A percentile compares a stretch with the other conserved stretches of the same genome.
Conservation (phyloP, 1,140 invertebrate species). For the Drosophila punjabiensis region DNA sequence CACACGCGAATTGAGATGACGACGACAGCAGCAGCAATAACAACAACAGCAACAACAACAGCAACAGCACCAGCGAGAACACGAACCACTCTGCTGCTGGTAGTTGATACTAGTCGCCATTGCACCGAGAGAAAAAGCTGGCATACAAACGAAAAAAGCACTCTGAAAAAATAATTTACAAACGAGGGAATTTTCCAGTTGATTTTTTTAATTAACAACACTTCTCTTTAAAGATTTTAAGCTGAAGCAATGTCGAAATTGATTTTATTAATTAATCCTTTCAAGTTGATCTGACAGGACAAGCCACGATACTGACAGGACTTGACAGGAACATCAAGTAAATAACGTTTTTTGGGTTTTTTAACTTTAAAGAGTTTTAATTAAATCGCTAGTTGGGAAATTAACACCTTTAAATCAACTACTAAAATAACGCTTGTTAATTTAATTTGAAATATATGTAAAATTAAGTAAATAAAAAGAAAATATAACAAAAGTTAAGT, state of each 20-base stretch:
- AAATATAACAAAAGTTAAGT: too few species aligned
- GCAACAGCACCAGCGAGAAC: slow-evolving; percentile 41
- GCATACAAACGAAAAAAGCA: not conserved
- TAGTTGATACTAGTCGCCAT: slow-evolving; percentile 43
- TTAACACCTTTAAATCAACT: not conserved
- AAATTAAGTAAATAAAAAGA: too few species aligned
- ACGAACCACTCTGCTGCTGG: slow-evolving; percentile 43
- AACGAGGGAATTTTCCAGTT: not conserved
- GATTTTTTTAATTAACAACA: too few species aligned
- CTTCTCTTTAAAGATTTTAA: too few species aligned
- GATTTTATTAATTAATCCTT: not conserved
- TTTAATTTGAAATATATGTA: not conserved
- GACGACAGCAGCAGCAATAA: slow-evolving; percentile 53
- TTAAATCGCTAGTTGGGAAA: not conserved
- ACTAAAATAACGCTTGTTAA: too few species aligned
- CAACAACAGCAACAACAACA: slow-evolving; percentile 19
- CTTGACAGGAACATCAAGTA: not conserved
- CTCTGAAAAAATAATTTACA: not conserved
- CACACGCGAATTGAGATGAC: slow-evolving; percentile 78
- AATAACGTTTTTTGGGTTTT: not conserved
- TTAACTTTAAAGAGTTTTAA: not conserved
- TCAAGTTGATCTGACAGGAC: not conserved
- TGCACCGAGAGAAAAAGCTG: slow-evolving; percentile 34
- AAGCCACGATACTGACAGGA: not conserved
- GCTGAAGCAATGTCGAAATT: not conserved